Conservation (phyloP, 2,888 invertebrate species). For the Dorcus hopei region DNA sequence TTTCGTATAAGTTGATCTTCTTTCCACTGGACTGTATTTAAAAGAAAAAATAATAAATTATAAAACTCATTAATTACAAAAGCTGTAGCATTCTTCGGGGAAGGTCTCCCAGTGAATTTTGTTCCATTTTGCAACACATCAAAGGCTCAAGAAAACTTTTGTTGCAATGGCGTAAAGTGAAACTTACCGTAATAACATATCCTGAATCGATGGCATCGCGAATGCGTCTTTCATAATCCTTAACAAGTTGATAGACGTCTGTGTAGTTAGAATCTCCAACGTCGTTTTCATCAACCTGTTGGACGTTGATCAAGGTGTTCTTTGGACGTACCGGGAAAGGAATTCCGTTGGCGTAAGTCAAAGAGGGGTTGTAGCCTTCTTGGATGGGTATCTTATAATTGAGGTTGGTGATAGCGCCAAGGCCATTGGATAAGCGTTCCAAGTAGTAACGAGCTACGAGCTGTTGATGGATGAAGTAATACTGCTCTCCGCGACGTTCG, state of each 20-base stretch:
- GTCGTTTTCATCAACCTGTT: conserved; percentile 32
- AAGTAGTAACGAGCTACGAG: conserved; percentile 69
- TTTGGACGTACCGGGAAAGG: conserved; percentile 63
- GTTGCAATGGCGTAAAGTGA: too few relatives aligned
- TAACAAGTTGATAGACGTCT: conserved; percentile 48
- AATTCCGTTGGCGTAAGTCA: conserved; percentile 63
- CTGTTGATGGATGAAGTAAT: conserved; percentile 66
- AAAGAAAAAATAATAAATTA: conserved; percentile 2
- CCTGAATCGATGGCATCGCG: conserved; percentile 58
- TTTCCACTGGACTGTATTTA: conserved; percentile 18
- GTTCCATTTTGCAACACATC: background rate
- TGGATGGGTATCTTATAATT: conserved; percentile 54
- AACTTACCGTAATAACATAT: conserved; percentile 44
- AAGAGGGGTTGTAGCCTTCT: conserved; percentile 62
- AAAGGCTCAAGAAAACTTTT: too few relatives aligned
- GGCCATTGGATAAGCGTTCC: conserved; percentile 69
- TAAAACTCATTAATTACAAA: background rate
- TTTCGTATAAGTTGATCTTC: background rate
- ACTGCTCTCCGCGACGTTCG: conserved; percentile 63
- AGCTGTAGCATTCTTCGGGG: background rate
- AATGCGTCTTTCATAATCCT: conserved; percentile 54
- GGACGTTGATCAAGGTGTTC: conserved; percentile 44
- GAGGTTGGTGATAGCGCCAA: conserved; percentile 63
- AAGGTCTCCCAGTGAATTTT: background rate
- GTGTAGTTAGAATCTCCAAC: conserved; percentile 48